Conservation (phyloP, 2,113 vertebrate genomes). For the Cheilinus undulatus region DNA sequence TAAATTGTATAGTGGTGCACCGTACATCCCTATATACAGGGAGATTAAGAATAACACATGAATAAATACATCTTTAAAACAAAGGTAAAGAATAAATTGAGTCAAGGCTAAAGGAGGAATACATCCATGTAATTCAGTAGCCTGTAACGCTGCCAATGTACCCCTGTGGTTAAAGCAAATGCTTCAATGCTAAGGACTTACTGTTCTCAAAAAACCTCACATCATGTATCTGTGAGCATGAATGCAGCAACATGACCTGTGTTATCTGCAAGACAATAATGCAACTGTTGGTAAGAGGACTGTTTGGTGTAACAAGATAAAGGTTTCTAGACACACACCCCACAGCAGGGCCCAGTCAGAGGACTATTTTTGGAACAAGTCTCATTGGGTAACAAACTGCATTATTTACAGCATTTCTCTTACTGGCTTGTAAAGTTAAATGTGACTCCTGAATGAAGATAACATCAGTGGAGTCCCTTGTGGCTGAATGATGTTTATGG, state of each 20-base stretch:
- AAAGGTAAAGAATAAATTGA: constrained; percentile 1
- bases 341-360: background rate
- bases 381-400: constrained; percentile 2
- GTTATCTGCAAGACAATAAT: constrained; percentile 39
- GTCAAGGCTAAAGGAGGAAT: background rate
- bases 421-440: background rate
- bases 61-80: background rate
- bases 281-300: constrained; percentile 4
- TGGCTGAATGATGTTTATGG: background rate
- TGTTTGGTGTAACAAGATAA: constrained; percentile 36
- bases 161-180: background rate
- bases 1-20: too few species aligned
- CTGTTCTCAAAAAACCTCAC: constrained; percentile 11
- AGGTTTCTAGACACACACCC: constrained; percentile 19
- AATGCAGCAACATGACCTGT: constrained; percentile 23
- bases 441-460: background rate
- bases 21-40: too few species aligned
- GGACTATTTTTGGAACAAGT: constrained; percentile 29
- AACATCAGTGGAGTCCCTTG: background rate
- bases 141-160: background rate
- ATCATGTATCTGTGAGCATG: constrained; percentile 8
- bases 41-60: background rate
- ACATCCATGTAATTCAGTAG: background rate
- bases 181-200: background rate
- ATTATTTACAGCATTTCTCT: constrained; percentile 39